Conservation (phyloP, 2,797 vertebrate species). For the Loris lydekkerianus region DNA sequence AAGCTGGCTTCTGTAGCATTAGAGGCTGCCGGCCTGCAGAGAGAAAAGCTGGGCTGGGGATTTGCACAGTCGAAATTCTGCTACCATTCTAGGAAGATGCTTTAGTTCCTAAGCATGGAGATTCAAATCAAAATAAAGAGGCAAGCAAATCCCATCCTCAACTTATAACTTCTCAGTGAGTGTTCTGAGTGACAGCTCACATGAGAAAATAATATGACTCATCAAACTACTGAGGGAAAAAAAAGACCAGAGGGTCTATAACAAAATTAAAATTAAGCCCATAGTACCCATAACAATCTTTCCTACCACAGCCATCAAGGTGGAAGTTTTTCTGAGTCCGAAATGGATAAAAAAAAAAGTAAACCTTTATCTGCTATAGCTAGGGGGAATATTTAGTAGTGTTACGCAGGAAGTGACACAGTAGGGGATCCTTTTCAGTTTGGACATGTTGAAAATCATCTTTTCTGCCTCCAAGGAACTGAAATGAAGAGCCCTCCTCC, state of each 20-base stretch:
- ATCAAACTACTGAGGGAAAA: background rate
- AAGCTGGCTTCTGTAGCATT: background rate
- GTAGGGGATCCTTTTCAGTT: conserved; percentile 60
- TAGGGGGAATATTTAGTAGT: conserved; percentile 31
- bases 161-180: background rate
- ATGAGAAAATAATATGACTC: background rate
- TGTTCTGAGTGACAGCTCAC: background rate
- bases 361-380: background rate
- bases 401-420: conserved; percentile 78
- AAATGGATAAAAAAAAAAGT: conserved; percentile 56
- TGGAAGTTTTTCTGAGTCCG: background rate
- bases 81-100: background rate
- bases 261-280: background rate
- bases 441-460: conserved; percentile 61
- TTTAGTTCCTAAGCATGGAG: background rate
- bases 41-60: background rate
- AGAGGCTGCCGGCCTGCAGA: background rate
- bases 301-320: background rate
- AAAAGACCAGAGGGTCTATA: background rate
- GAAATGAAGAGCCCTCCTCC: conserved; percentile 67
- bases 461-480: conserved; percentile 65
- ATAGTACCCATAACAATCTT: conserved; percentile 42
- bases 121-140: conserved; percentile 42
- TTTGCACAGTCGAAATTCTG: background rate
- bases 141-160: background rate